Conservation (phyloP, 2,888 invertebrate species). For the Chesias legatella region DNA sequence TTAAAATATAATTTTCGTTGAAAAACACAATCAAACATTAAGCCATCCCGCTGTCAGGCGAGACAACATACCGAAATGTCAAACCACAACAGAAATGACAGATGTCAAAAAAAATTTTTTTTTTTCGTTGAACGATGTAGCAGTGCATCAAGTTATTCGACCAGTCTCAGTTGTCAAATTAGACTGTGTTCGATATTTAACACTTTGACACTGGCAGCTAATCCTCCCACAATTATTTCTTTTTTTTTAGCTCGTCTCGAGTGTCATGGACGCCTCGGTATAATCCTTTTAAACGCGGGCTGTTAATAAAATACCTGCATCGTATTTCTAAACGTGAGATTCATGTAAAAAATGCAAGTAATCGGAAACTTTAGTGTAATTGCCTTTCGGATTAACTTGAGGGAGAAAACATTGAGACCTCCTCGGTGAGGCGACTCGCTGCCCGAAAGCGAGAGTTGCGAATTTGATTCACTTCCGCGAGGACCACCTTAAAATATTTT, state of each 20-base stretch:
- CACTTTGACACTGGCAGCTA: slow-evolving; percentile 80
- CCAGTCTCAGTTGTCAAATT: slow-evolving; percentile 73
- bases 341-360: slow-evolving; percentile 50
- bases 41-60: slow-evolving; percentile 51
- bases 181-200: slow-evolving; percentile 79
- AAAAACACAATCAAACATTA: slow-evolving; percentile 61
- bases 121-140: slow-evolving; percentile 40
- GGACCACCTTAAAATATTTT: no score
- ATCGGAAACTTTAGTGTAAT: slow-evolving; percentile 46
- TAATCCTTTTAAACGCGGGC: slow-evolving; percentile 76
- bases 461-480: no score
- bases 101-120: slow-evolving; percentile 65
- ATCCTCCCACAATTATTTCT: slow-evolving; percentile 71
- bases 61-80: slow-evolving; percentile 68
- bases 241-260: slow-evolving; percentile 57
- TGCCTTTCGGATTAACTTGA: slow-evolving; percentile 6
- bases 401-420: not conserved
- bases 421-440: no score
- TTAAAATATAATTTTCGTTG: slow-evolving; percentile 48
- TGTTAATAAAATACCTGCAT: slow-evolving; percentile 62
- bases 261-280: slow-evolving; percentile 65
- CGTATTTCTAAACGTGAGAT: slow-evolving; percentile 57
- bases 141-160: slow-evolving; percentile 45
- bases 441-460: no score
- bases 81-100: slow-evolving; percentile 72